Evolutionary conservation across 2,113 vertebrate genomes (phyloP).

Genomic region (Equus przewalskii): DNA sequence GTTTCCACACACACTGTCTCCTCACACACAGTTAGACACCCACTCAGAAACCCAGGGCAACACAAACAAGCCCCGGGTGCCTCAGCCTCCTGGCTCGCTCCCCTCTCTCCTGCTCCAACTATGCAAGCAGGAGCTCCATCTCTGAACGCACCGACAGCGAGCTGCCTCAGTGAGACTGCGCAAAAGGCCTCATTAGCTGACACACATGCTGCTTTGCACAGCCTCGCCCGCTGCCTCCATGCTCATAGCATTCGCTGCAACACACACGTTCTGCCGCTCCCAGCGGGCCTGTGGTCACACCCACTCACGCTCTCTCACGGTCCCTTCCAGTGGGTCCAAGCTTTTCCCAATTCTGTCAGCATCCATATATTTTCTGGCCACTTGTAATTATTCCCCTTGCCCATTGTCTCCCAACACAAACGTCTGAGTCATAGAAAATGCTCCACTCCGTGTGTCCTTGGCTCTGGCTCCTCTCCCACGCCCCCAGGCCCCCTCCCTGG

Average conservation of each 20-base stretch:
- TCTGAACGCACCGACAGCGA: background rate
- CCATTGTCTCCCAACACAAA: background rate
- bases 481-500: background rate
- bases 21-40: background rate
- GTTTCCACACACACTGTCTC: background rate
- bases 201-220: background rate
- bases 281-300: background rate
- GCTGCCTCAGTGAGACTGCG: no score
- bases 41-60: background rate
- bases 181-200: background rate
- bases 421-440: background rate
- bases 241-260: background rate
- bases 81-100: background rate
- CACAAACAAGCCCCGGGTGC: background rate
- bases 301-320: background rate
- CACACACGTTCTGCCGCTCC: background rate
- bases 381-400: background rate
- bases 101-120: background rate
- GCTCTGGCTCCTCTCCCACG: background rate
- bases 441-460: background rate
- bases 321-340: background rate
- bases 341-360: background rate
- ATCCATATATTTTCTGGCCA: background rate
- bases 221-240: background rate
- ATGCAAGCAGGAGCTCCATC: background rate